Evolutionary conservation across 2,797 vertebrate species (phyloP), one percentile per base, ranked within the genome.

Genomic region (Malurus splendens): DNA sequence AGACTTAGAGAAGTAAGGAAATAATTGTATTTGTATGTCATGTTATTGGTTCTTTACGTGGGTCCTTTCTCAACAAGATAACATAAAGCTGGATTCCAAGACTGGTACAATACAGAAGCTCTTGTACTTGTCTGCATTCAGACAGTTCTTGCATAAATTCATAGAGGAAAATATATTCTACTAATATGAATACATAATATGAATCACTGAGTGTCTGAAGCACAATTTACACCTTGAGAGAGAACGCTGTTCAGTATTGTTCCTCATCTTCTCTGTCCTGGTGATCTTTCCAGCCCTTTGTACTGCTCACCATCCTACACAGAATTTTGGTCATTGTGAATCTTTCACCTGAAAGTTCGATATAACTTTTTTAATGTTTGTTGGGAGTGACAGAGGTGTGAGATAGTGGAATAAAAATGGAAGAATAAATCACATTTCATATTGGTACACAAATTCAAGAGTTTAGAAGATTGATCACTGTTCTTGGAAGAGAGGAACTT

Each of bases 41-140:
- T 1, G 0, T 39, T 11, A 45, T 23, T 2, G 0, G 10, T 23
- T 76, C 16, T 32, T 80, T 20, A 14, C 23, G 8, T 41, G 33
- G 4, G 16, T 79, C 2, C 19, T 75, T 33, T 64, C 25, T 59
- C 11, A 76, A 9, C 4, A 54, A 57, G 24, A 16, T 32, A 60
- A 10, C 9, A 47, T 11, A 71, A 38, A 78, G 14, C 5, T 36
- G 6, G 3, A 20, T 62, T 74, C 24, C n/a, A 25, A 16, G 5
- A 24, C 12, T 59, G 42, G 30, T 8, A 16, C 16, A 70, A 10
- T 32, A 19, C 4, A 22, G 41, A 67, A 67, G 18, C 5, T 33
- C 14, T 64, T 2, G 0, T 12, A 64, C 19, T 60, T 38, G 41
- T 17, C 51, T 68, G 3, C 39, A 47, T 60, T 84, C n/a, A 61